Evolutionary conservation across 2,113 vertebrate genomes (phyloP), one percentile per base, ranked within the genome.

Genomic region (Plestiodon gilberti): DNA sequence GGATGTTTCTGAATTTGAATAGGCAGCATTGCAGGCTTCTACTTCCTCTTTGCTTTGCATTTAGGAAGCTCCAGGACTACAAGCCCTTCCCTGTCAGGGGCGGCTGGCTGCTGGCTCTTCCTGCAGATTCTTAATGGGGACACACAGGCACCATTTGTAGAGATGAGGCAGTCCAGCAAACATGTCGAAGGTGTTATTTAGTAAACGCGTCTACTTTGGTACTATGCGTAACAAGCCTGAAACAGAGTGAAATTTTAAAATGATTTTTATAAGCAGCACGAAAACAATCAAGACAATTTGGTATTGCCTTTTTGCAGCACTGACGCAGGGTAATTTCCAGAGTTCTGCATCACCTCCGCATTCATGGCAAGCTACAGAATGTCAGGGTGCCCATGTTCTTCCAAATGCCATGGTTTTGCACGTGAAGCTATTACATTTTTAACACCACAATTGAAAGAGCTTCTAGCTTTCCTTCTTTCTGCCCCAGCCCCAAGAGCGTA

Each of bases 371-470:
- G 75, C 61, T 74, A 18, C 15, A 62, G 11, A 38, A 62, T 81
- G 87, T 85, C 78, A 88, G 89, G 71, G 93, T 64, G n/a, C 83
- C 85, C 84, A 71, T 30, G 61, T 25, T 93, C 91, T 94, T 91
- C 83, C 87, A 90, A 93, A 86, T 89, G 87, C 85, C 67, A 43
- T 40, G 61, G 30, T 52, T 90, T 70, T 83, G 6, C 94, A 85
- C 79, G 92, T n/a, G 57, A 89, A 86, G 30, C 33, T n/a, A 67
- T 77, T 85, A 64, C 4, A 81, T 91, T 88, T 91, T 89, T 69
- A 88, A 35, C 74, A 88, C 62, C 30, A 76, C 55, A 77, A 87
- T 83, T 93, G 90, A 90, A 89, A 93, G 23, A 78, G 38, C 78
- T 83, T 89, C 78, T 87, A 48, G 48, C 62, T 65, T 92, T 77